Percentiles rank a stretch among this genome's conserved stretches.
phyloP scores from a whole-genome alignment of 2,888 invertebrate genomes.

The Diaphora mendica region DNA sequence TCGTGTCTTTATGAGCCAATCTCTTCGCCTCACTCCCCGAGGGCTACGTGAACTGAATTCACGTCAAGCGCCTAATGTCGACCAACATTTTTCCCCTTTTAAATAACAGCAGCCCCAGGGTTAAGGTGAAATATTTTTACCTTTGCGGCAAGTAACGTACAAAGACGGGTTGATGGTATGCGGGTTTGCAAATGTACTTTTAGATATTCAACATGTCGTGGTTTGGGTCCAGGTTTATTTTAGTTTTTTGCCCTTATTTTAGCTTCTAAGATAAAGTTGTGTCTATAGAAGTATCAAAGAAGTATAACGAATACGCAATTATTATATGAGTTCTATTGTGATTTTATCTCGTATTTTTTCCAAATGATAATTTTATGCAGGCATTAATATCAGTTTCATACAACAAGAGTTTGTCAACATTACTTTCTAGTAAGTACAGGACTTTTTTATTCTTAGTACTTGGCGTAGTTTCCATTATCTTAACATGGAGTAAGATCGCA shows the following conservation, averaged over 20 bases:
- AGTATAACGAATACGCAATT: not conserved
- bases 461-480: not conserved
- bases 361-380: not conserved
- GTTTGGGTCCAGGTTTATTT: conserved; percentile 28
- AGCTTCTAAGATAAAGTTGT: conserved; percentile 12
- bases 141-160: conserved; percentile 39
- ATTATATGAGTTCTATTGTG: not conserved
- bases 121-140: conserved; percentile 48
- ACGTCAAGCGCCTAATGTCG: conserved; percentile 35
- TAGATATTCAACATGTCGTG: conserved; percentile 40
- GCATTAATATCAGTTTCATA: not conserved
- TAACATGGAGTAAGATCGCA: not conserved
- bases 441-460: too few species aligned
- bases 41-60: conserved; percentile 62
- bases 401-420: not conserved
- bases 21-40: conserved; percentile 50
- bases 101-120: conserved; percentile 37
- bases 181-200: conserved; percentile 37
- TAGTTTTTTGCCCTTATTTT: conserved; percentile 23
- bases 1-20: conserved; percentile 65
- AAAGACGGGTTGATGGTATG: conserved; percentile 35
- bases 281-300: too few species aligned
- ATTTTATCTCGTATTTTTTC: not conserved
- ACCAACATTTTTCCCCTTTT: conserved; percentile 43
- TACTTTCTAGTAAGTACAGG: too few species aligned